Evolutionary conservation across 2,797 vertebrate genomes (phyloP).

Genomic region (Pithecia hirsuta): DNA sequence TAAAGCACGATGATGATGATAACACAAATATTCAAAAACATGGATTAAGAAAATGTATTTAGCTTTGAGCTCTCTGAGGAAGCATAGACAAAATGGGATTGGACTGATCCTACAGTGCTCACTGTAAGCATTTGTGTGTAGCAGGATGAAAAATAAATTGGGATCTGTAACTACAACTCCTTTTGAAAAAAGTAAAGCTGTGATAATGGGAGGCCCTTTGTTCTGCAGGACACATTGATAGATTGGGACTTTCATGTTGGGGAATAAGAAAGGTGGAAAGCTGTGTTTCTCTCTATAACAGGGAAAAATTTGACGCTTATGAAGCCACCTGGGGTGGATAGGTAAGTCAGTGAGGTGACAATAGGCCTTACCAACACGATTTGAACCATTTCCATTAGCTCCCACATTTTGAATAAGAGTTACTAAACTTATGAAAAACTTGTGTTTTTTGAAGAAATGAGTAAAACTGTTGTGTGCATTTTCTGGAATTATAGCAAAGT

Average conservation of each 20-base stretch:
- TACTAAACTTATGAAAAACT: background rate
- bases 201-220: background rate
- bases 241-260: background rate
- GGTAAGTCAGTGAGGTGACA: background rate
- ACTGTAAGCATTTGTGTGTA: background rate
- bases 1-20: background rate
- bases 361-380: background rate
- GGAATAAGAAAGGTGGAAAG: background rate
- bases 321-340: background rate
- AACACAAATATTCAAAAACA: background rate
- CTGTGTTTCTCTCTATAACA: background rate
- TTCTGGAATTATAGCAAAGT: background rate
- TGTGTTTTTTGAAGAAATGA: background rate
- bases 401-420: background rate
- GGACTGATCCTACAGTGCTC: background rate
- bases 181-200: background rate
- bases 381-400: background rate
- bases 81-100: background rate
- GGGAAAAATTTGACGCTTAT: background rate
- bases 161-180: background rate
- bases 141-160: background rate
- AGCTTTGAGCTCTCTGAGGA: background rate
- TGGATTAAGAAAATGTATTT: background rate
- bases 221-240: background rate
- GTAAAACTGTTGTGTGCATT: background rate